Evolutionary conservation across 1,140 invertebrate genomes (phyloP), one percentile per base, ranked within the genome.

Genomic region (Drosophila nasuta): DNA sequence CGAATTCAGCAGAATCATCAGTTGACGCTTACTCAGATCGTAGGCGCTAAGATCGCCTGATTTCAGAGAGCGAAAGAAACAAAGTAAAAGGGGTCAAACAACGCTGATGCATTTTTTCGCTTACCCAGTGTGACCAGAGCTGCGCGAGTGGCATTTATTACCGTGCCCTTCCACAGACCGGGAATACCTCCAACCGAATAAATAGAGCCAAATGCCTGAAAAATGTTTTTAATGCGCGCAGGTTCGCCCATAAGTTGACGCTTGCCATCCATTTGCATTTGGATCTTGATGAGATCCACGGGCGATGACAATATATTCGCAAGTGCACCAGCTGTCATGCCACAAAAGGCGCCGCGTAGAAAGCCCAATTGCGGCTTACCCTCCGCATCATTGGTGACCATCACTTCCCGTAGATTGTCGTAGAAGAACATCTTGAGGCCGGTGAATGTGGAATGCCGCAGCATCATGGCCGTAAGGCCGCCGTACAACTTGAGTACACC

Each of bases 251-350:
- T 28, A 0, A 69, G 17, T 1, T 57, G 56, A 5, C 66, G 66
- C n/a, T 46, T 63, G 6, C 75, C 57, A 54, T 78, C 78, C 75
- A 78, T 75, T 75, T 80, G 78, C 75, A 75, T 77, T 58, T 77
- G 78, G 4, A 80, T 48, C 10, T 78, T 77, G 20, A 80, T 33
- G 3, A 74, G 13, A 43, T 80, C 78, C 0, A 62, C 57, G 13
- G 78, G 78, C 8, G 59, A 60, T 10, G 70, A 33, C 3, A 70
- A 3, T 1, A 74, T 4, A 4, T 54, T 56, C 4, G 64, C 60
- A 4, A 48, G 17, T 0, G 59, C 57, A 1, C 70, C 75, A 1
- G 75, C 60, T 10, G 52, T 10, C 13, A 56, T 52, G 5, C 75
- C 78, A 15, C 60, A 60, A 6, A 52, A 2, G 13, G 51, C 13